phyloP scores from a whole-genome alignment of 1,140 invertebrate species.

The Drosophila mauritiana region DNA sequence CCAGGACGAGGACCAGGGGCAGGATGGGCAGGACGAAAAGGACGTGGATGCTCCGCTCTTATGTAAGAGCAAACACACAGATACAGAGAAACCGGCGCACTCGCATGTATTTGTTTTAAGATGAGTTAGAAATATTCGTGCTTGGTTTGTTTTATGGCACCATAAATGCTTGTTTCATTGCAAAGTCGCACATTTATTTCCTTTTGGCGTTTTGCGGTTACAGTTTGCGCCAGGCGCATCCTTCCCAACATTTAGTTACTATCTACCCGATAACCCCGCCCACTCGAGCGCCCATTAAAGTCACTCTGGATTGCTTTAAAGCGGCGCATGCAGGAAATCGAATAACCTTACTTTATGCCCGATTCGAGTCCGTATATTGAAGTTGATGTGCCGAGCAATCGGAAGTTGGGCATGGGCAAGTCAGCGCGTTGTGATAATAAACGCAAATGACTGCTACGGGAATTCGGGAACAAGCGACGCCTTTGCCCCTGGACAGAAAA shows the following conservation, averaged over 20 bases:
- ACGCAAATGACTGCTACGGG: conserved; percentile 78
- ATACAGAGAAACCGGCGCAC: neutral
- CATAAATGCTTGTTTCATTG: conserved; percentile 81
- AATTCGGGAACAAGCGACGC: conserved; percentile 61
- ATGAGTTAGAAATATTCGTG: conserved; percentile 80
- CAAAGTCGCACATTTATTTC: conserved; percentile 83
- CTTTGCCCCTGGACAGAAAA: conserved; percentile 35
- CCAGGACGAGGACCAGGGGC: no score
- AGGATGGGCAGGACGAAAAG: conserved; percentile 8
- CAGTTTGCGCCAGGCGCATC: conserved; percentile 49
- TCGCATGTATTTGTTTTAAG: conserved; percentile 61
- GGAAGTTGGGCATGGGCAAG: conserved; percentile 14
- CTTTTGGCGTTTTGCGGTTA: conserved; percentile 75
- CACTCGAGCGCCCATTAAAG: conserved; percentile 50
- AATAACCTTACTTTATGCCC: conserved; percentile 61
- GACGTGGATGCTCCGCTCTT: conserved; percentile 19
- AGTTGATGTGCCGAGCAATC: conserved; percentile 39
- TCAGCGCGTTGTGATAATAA: conserved; percentile 73
- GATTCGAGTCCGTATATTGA: conserved; percentile 44
- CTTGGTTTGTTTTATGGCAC: conserved; percentile 79
- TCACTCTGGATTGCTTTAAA: conserved; percentile 60
- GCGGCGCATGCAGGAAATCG: conserved; percentile 53
- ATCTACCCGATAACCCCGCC: neutral
- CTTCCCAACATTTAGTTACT: neutral
- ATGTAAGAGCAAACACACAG: conserved; percentile 9